phyloP scores from a whole-genome alignment of 2,113 vertebrate genomes.

The Callaeas wilsoni region DNA sequence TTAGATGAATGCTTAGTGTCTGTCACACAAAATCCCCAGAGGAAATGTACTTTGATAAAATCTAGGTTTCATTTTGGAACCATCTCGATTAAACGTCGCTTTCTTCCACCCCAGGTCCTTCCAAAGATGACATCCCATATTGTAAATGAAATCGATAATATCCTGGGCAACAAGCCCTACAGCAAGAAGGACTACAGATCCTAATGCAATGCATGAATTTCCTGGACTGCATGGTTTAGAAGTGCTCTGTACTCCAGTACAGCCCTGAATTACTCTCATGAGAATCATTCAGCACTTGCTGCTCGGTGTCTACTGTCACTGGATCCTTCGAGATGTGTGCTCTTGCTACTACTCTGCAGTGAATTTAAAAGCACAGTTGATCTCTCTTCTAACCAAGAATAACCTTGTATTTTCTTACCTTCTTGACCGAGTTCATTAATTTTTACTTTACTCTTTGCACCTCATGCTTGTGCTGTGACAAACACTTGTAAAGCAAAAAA shows the following conservation, averaged over 20 bases:
- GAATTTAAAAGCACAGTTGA: conserved; percentile 67
- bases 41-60: background rate
- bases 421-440: conserved; percentile 35
- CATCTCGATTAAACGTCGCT: background rate
- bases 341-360: conserved; percentile 70
- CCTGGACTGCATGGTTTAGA: conserved; percentile 67
- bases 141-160: conserved; percentile 93
- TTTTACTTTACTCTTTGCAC: conserved; percentile 60
- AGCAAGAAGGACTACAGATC: conserved; percentile 97
- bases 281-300: conserved; percentile 72
- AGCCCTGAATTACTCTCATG: conserved; percentile 44
- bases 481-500: conserved; percentile 40
- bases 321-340: conserved; percentile 73
- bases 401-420: conserved; percentile 72
- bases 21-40: background rate
- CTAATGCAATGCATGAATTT: conserved; percentile 74
- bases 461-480: conserved; percentile 64
- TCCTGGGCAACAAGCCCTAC: conserved; percentile 93
- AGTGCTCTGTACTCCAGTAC: conserved; percentile 48
- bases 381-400: conserved; percentile 60
- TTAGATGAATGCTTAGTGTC: background rate
- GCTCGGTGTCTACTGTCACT: conserved; percentile 66
- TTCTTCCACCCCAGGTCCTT: conserved; percentile 80
- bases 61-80: background rate
- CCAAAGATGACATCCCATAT: conserved; percentile 97